Evolutionary conservation across 2,113 vertebrate genomes (phyloP).

Genomic region (Stictonetta naevosa): DNA sequence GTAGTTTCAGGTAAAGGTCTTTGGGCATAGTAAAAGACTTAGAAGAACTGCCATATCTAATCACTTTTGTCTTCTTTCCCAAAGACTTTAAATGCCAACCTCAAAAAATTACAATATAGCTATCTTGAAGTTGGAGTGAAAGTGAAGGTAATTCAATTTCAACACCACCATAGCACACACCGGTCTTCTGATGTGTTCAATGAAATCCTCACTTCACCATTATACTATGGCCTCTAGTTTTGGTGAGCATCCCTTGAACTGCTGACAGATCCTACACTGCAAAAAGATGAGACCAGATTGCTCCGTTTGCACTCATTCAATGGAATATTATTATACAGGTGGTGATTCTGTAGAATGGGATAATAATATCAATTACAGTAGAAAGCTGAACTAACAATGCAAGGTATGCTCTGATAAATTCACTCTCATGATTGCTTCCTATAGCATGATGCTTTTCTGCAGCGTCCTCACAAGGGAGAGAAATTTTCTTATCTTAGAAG

Average conservation of each 20-base stretch:
- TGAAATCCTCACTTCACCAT: fast-evolving
- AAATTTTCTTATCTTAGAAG: not conserved
- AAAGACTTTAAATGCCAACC: not conserved
- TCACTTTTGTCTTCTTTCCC: not conserved
- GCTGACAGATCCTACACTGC: not conserved
- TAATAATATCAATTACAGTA: not conserved
- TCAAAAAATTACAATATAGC: not conserved
- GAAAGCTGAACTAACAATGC: not conserved
- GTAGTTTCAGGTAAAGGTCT: too few relatives aligned
- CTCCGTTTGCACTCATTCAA: not conserved
- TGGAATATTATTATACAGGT: not conserved
- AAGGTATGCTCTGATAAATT: not conserved
- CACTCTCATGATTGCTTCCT: not conserved
- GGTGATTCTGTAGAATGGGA: not conserved
- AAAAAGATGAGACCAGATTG: not conserved
- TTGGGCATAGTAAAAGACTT: not conserved
- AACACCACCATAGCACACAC: not conserved
- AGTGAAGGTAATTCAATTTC: not conserved
- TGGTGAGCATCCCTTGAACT: not conserved
- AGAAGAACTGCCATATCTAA: not conserved
- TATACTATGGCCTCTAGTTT: not conserved
- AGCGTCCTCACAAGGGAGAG: not conserved
- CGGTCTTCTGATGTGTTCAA: not conserved
- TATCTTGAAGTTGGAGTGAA: not conserved
- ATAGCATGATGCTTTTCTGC: not conserved